Base-by-base conservation (phyloP, 2,888 invertebrate species). In the Ophion costatus region DNA sequence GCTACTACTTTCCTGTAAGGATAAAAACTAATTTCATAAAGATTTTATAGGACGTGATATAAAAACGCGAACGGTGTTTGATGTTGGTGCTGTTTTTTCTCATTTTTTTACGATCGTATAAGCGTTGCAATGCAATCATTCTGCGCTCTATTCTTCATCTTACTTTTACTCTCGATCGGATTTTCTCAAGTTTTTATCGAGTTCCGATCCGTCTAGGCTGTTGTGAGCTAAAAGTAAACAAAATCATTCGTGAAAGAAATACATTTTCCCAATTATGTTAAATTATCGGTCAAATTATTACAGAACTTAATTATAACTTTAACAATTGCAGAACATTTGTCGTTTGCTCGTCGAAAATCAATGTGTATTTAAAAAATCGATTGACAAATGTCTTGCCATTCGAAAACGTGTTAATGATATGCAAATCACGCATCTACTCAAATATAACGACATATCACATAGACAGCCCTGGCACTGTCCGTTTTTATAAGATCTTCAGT, bases 21-120 rank as follows among this genome's bases (percentile, higher is more conserved):
- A 6, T n/a, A 51, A 66, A 56, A 64, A 76, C 64, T 33, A 20
- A 64, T 76, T 56, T 66, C 38, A 22, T 56, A 38, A 76, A 17
- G 22, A 66, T 20, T 66, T 76, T 74, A 63, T 74, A 74, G 38
- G 20, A 29, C 17, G 42, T 6, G 56, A 76, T 66, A 14, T 33
- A 33, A 57, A 29, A 51, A 70, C 29, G 10, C 24, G 9, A 29
- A 6, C 24, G 17, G 14, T 45, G 2, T 45, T 11, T 42, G 9
- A 10, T 42, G 9, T 42, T 42, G 11, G 11, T 45, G 3, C 4
- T 45, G 11, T 45, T 10, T 45, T 45, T 45, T 45, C 14, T 45
- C 14, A 45, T 64, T 75, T 63, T 64, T 63, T 75, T 33, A 64
- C 45, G 63, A 29, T 64, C 64, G 29, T 33, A 64, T 64, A 75